Conservation (phyloP, 2,888 invertebrate species). For the Mimas tiliae region DNA sequence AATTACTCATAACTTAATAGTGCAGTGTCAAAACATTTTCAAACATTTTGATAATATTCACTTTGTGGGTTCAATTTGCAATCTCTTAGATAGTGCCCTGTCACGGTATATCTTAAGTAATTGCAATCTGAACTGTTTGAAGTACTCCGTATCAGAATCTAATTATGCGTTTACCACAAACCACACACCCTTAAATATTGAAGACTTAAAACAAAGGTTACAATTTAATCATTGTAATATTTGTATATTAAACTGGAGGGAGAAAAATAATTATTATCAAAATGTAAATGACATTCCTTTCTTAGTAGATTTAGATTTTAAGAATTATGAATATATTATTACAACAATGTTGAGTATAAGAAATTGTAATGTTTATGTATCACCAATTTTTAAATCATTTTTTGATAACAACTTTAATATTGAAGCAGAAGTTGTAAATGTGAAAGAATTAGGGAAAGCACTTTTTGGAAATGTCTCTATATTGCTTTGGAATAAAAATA, state of each 20-base stretch:
- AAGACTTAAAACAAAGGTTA: not conserved
- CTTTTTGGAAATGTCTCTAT: conserved; percentile 52
- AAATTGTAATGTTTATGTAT: conserved; percentile 45
- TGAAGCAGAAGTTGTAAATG: conserved; percentile 35
- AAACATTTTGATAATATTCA: conserved; percentile 61
- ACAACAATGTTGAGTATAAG: conserved; percentile 42
- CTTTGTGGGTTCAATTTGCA: conserved; percentile 58
- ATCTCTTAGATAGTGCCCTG: conserved; percentile 51
- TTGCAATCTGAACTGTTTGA: conserved; percentile 52
- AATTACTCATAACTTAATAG: conserved; percentile 40
- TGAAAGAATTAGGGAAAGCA: conserved; percentile 39
- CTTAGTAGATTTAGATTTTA: conserved; percentile 42
- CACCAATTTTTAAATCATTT: conserved; percentile 53
- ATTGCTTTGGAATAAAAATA: conserved; percentile 62
- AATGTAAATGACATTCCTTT: conserved; percentile 33
- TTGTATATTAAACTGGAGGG: conserved; percentile 51
- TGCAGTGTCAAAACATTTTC: conserved; percentile 57
- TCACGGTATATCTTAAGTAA: conserved; percentile 50
- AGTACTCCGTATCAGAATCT: conserved; percentile 52
- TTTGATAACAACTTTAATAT: conserved; percentile 54
- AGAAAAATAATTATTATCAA: conserved; percentile 26
- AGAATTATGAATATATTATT: conserved; percentile 55
- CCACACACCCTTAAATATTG: not conserved
- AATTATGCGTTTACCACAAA: conserved; percentile 34
- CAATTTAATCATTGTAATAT: conserved; percentile 48